Evolutionary conservation across 2,113 vertebrate genomes (phyloP), one percentile per base, ranked within the genome.

Genomic region (Platysternon megacephalum): DNA sequence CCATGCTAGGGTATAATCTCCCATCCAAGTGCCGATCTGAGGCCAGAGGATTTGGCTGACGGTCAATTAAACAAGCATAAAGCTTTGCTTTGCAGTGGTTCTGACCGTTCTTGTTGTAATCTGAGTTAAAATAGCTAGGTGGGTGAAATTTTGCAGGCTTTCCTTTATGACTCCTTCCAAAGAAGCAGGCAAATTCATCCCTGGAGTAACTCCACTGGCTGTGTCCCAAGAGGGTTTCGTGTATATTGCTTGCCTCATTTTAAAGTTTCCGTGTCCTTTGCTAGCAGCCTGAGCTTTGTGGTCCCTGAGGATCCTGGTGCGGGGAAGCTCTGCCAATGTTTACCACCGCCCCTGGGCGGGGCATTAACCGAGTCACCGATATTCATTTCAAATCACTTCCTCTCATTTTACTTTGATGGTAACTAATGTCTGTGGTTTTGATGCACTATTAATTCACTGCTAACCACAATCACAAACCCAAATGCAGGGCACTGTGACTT

Each of bases 41-140:
- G 32, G 76, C 82, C 85, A 72, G 79, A 86, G 2, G 35, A 21
- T 89, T 84, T 79, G 72, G 21, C 83, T 85, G 56, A 49, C 82
- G 11, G 80, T 72, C 93, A 29, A 2, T 46, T 86, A 29, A 44
- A 58, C 72, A 87, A 95, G 87, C 95, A 52, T n/a, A 80, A 89
- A 91, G 68, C 79, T 52, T 94, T 94, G 86, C 92, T 94, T 81
- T 96, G 79, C 87, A 87, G 68, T n/a, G 65, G 84, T 88, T 85
- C 78, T 12, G 12, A 39, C 79, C 88, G 22, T 72, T 86, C 3
- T 90, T 95, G 91, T 93, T 94, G 74, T 3, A 4, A 44, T 56
- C 82, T 90, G 74, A 92, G 82, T 90, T 87, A 61, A 86, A 96
- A 88, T 39, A n/a, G 21, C 49, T 56, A 39, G 79, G 55, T 58